phyloP scores from a whole-genome alignment of 2,797 vertebrate genomes.

The Poecile montanus region DNA sequence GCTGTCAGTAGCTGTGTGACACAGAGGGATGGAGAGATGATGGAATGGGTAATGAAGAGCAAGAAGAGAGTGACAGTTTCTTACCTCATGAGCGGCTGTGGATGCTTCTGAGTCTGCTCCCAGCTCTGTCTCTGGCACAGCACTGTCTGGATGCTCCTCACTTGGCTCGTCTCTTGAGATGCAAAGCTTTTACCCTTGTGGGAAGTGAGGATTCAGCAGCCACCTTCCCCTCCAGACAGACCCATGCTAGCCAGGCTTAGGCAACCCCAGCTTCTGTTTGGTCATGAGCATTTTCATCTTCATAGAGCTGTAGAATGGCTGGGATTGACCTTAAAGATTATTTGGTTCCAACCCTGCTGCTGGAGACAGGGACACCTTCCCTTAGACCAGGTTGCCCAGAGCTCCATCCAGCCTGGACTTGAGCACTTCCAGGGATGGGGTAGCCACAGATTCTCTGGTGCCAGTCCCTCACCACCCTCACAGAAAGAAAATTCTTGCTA shows the following conservation, averaged over 20 bases:
- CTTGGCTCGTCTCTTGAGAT: neutral
- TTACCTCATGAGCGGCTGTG: neutral
- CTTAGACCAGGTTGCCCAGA: neutral
- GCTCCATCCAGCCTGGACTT: neutral
- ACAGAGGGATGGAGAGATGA: neutral
- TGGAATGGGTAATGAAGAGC: neutral
- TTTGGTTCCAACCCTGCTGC: neutral
- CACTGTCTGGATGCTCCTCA: neutral
- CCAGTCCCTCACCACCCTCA: neutral
- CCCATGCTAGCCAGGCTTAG: neutral
- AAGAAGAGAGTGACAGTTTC: neutral
- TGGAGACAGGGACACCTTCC: neutral
- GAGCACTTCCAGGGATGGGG: neutral
- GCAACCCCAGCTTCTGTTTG: neutral
- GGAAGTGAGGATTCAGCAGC: neutral
- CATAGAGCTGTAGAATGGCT: neutral
- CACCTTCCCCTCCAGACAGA: neutral
- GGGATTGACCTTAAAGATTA: neutral
- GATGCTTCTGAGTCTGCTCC: neutral
- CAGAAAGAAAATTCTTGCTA: neutral
- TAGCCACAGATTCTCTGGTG: neutral
- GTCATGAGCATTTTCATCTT: neutral
- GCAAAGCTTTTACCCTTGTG: neutral
- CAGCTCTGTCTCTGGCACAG: neutral
- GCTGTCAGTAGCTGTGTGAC: neutral